Evolutionary conservation across 2,888 invertebrate genomes (phyloP).

Genomic region (Synanthedon andrenaeformis): DNA sequence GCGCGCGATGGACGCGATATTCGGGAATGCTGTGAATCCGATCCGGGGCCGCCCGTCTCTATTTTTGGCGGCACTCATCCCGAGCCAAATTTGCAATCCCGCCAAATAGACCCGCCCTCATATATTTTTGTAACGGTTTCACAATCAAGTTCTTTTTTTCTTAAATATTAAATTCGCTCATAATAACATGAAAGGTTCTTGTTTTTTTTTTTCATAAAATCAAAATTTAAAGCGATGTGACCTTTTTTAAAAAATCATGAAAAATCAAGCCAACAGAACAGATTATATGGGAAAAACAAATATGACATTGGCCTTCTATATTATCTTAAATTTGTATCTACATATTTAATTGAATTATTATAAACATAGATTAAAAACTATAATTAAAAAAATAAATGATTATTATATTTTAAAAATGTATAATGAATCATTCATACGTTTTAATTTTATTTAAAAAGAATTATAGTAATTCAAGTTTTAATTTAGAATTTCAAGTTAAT

Average conservation of each 20-base stretch:
- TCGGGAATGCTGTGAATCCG: slow-evolving; percentile 62
- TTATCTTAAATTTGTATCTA: slow-evolving; percentile 5
- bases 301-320: slow-evolving; percentile 55
- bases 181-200: neutral
- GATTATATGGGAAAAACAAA: slow-evolving; percentile 28
- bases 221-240: no score
- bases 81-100: slow-evolving; percentile 68
- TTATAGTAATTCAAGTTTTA: no score
- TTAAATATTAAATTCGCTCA: neutral
- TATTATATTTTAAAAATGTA: no score
- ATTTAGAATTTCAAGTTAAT: no score
- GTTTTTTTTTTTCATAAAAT: no score
- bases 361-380: no score
- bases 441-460: no score
- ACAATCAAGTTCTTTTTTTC: slow-evolving; percentile 38
- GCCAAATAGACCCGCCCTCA: slow-evolving; percentile 59
- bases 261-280: no score
- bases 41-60: slow-evolving; percentile 52
- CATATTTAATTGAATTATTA: no score
- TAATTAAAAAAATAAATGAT: no score
- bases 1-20: neutral
- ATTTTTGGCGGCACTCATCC: slow-evolving; percentile 53
- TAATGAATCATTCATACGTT: no score
- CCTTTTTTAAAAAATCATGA: no score
- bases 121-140: slow-evolving; percentile 64